Evolutionary conservation across 2,797 vertebrate genomes (phyloP).

Genomic region (Acropternis orthonyx): DNA sequence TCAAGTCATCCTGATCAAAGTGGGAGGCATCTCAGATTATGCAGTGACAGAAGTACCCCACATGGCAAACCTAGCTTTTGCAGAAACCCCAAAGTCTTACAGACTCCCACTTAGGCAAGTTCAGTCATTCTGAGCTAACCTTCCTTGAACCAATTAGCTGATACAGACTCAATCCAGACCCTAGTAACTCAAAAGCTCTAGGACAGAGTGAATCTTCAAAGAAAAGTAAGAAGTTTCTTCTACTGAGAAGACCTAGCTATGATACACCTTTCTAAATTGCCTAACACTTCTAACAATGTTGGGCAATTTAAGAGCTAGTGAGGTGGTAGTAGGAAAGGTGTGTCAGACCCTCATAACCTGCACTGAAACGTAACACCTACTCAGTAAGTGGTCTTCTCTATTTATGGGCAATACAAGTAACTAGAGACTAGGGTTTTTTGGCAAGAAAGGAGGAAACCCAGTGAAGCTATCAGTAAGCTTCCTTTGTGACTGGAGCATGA

Average conservation of each 20-base stretch:
- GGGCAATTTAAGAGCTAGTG: not conserved
- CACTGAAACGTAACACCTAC: not conserved
- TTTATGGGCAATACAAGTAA: not conserved
- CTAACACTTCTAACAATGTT: not conserved
- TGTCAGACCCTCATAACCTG: not conserved
- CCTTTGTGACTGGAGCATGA: not conserved
- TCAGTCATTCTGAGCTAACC: not conserved
- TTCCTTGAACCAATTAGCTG: not conserved
- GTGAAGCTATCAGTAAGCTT: not conserved
- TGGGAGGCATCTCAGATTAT: not conserved
- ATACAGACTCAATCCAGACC: not conserved
- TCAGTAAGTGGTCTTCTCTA: not conserved
- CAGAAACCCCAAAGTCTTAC: not conserved
- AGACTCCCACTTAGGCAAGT: not conserved
- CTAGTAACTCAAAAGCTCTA: not conserved
- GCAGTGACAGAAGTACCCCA: not conserved
- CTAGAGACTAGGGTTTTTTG: not conserved
- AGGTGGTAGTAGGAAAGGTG: not conserved
- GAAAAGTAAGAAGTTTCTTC: not conserved
- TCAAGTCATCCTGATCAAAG: not conserved
- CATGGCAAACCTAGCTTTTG: not conserved
- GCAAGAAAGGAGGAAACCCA: not conserved
- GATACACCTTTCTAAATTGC: not conserved
- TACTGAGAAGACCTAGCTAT: not conserved
- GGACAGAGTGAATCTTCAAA: not conserved